Percentiles rank a stretch among this genome's conserved stretches.
Evolutionary conservation across 2,888 invertebrate species (phyloP).

Genomic region (Lutraria lutraria): DNA sequence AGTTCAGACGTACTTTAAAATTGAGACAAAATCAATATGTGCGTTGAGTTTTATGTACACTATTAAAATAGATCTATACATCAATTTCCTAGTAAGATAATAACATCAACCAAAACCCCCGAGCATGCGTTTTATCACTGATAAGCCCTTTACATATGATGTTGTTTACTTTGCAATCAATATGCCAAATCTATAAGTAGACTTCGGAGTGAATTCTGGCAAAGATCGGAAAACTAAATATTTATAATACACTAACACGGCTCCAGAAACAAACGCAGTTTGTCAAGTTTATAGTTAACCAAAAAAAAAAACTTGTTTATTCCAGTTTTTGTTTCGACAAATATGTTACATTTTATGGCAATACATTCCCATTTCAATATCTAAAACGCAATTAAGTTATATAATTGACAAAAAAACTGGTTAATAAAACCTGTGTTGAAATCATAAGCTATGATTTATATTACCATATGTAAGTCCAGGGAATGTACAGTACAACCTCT

Average conservation of each 20-base stretch:
- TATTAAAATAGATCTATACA: not conserved
- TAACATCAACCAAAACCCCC: not conserved
- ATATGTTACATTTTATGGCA: too few relatives aligned
- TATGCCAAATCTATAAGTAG: constrained; percentile 17
- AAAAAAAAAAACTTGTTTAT: not conserved
- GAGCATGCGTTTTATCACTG: not conserved
- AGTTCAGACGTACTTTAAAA: too few relatives aligned
- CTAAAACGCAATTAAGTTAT: too few relatives aligned
- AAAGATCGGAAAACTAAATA: constrained; percentile 9
- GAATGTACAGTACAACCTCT: too few relatives aligned
- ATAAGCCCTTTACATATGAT: not conserved
- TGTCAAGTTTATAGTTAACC: not conserved
- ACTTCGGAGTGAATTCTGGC: not conserved
- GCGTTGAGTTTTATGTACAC: not conserved
- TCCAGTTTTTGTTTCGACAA: not conserved
- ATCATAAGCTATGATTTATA: too few relatives aligned
- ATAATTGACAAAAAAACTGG: too few relatives aligned
- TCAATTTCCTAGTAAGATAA: not conserved
- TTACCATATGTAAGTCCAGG: too few relatives aligned
- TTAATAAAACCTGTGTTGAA: too few relatives aligned
- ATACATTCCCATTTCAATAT: too few relatives aligned
- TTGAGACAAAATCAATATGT: too few relatives aligned
- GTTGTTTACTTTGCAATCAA: constrained; percentile 6
- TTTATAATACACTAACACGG: constrained; percentile 9
- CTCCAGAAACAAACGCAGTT: not conserved